Evolutionary conservation across 2,113 vertebrate species (phyloP), one percentile per base, ranked within the genome.

Genomic region (Hypomesus transpacificus): DNA sequence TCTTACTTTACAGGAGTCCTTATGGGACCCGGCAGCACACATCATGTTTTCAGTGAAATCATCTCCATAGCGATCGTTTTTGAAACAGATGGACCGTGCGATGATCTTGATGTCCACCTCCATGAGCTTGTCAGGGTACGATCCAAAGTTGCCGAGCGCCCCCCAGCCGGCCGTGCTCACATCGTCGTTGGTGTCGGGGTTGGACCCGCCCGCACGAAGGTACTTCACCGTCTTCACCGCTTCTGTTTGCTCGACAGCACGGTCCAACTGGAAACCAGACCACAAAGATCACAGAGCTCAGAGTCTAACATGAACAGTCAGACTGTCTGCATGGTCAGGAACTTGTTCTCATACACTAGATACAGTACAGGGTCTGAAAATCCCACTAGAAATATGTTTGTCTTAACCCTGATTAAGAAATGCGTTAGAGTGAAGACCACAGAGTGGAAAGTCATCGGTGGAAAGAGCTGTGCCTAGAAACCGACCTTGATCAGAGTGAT

Each of bases 131-230:
- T 91, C 91, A 0, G 90, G 86, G 14, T 89, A 75, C 3, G 34
- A 1, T 2, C 84, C 88, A 69, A 90, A 62, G 75, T 92, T 86
- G 67, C 91, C 70, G 1, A 69, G 0, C 2, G 88, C 85, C 0
- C 92, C 92, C 92, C 92, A 93, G 14, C 92, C 92, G 0, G 89
- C 89, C 0, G 89, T 85, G 0, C 89, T 89, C 0, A 91, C 91
- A 62, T 14, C 67, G 0, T 4, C 69, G 0, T 14, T 9, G 0
- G 51, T 16, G 17, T 0, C 0, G 0, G 90, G 91, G 60, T 88
- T 78, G 0, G 28, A 70, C 18, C 67, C 88, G 0, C 86, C 87
- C 0, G 67, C 73, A 26, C 83, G 78, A 70, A 88, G 85, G 82
- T 81, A 90, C 4, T 61, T 59, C 66, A 91, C 63, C 0, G 73